phyloP scores from a whole-genome alignment of 2,888 invertebrate genomes.

The Synergus itoensis region DNA sequence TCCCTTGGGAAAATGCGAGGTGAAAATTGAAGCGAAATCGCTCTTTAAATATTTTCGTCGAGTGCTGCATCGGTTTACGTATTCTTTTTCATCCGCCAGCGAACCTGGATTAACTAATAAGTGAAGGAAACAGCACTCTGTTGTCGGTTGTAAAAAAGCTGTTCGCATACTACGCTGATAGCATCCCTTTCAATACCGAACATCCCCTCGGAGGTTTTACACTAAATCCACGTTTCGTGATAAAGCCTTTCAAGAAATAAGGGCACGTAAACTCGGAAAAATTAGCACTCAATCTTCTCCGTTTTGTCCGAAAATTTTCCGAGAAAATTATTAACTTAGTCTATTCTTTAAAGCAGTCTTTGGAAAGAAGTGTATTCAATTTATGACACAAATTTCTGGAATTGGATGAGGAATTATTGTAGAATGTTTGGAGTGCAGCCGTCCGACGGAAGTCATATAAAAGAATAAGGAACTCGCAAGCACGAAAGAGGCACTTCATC shows the following conservation, averaged over 20 bases:
- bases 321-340: background rate
- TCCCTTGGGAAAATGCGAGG: constrained; percentile 45
- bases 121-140: constrained; percentile 25
- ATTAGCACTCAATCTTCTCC: background rate
- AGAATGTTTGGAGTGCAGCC: background rate
- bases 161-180: constrained; percentile 2
- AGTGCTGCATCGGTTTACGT: constrained; percentile 13
- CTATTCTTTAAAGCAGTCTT: no score
- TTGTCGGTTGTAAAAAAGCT: constrained; percentile 33
- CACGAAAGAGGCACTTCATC: constrained; percentile 51
- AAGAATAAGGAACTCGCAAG: constrained; percentile 33
- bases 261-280: constrained; percentile 16
- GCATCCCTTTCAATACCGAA: constrained; percentile 29
- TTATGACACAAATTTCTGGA: no score
- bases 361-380: no score
- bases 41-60: constrained; percentile 22
- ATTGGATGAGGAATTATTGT: background rate
- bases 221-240: constrained; percentile 1
- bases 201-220: constrained; percentile 6
- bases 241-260: constrained; percentile 2
- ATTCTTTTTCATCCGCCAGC: constrained; percentile 29
- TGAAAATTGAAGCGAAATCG: constrained; percentile 50
- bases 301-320: background rate
- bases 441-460: constrained; percentile 37
- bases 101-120: constrained; percentile 32